These are phyloP conservation scores for Leptinotarsa defecta DNA, from an alignment of 1,140 invertebrate species.

Conservation along the genomic window DNA sequence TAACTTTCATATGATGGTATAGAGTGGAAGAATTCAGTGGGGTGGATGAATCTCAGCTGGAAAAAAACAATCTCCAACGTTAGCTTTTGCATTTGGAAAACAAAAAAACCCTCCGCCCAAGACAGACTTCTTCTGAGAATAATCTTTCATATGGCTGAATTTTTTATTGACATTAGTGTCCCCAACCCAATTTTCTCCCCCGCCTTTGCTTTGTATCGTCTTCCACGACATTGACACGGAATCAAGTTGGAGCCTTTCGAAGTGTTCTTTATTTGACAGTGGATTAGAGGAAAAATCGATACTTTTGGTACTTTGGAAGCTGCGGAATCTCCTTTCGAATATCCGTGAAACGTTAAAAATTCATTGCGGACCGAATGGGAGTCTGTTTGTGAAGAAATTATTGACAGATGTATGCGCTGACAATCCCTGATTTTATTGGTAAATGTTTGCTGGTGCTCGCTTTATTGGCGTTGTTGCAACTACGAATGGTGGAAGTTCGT, in stretches of 20 bases:
- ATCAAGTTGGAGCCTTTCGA: neutral
- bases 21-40: too few relatives aligned
- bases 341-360: neutral
- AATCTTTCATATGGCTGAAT: too few relatives aligned
- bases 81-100: too few relatives aligned
- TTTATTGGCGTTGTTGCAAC: neutral
- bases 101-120: too few relatives aligned
- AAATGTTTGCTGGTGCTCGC: neutral
- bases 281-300: neutral
- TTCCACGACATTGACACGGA: neutral
- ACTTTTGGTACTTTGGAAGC: neutral
- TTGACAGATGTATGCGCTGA: neutral
- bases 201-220: neutral
- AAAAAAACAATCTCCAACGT: too few relatives aligned
- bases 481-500: too few relatives aligned
- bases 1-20: too few relatives aligned
- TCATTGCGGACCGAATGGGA: neutral
- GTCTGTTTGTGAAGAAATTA: constrained; percentile 5
- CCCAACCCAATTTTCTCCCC: neutral
- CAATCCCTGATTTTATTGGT: neutral
- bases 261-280: constrained; percentile 4
- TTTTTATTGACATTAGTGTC: neutral
- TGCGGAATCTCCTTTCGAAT: neutral
- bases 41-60: too few relatives aligned
- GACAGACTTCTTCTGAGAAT: too few relatives aligned